Base-by-base conservation (phyloP, 2,888 invertebrate genomes). In the Darwinula stevensoni region DNA sequence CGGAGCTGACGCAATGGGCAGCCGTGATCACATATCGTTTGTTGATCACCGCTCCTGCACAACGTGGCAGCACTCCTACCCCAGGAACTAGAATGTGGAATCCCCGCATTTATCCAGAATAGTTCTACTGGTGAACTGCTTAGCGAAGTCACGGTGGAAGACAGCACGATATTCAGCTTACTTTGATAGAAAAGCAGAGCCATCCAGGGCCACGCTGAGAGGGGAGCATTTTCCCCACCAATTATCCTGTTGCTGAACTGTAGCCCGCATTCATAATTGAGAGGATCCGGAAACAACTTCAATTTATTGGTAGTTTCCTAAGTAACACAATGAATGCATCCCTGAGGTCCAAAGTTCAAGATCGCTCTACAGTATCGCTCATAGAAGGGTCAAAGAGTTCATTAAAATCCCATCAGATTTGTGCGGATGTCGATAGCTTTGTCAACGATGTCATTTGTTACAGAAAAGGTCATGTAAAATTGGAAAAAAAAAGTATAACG, bases 1-100 rank as follows among this genome's bases (percentile, higher is more conserved):
- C n/a, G n/a, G n/a, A n/a, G n/a, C n/a, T n/a, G n/a, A 22, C n/a
- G 22, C 22, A 22, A 22, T 22, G 22, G 9, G 22, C 22, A 22
- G 22, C 22, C n/a, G 22, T 22, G 9, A 22, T 22, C n/a, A 22
- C 22, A n/a, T 22, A 22, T 9, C 22, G 22, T n/a, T 22, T 22
- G 22, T 22, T 22, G 6, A 22, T 22, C 22, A 22, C 6, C 9
- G 22, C 6, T 9, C 22, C 22, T 6, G 9, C 22, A n/a, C 22
- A 22, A 22, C 22, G 9, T 6, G 6, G 22, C 22, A 9, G 6
- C 22, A n/a, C n/a, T 9, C 22, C 22, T 9, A 6, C n/a, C n/a
- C 22, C 22, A 6, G 6, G 6, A 22, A 22, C 22, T 22, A n/a
- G n/a, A 22, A 22, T 22, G 6, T 6, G n/a, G 22, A 22, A 22